These are phyloP conservation scores for Heterodera filipjevi DNA, from an alignment of 2,888 invertebrate genomes.

Conservation along the genomic window DNA sequence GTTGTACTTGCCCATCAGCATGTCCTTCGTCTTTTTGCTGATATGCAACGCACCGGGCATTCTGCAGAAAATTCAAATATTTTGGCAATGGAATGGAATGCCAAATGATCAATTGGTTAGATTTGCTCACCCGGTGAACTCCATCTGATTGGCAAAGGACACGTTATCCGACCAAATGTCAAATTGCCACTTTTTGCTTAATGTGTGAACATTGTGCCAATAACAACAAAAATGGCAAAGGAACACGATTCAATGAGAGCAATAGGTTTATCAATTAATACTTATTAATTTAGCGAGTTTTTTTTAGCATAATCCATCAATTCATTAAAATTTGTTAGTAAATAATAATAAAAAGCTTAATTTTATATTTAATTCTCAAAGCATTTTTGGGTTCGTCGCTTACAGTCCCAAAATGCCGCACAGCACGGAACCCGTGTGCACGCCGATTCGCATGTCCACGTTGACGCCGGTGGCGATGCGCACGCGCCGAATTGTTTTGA, in stretches of 20 bases:
- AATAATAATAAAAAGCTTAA: too few species aligned
- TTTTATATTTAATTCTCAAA: too few species aligned
- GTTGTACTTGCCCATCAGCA: constrained; percentile 76
- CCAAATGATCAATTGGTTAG: constrained; percentile 65
- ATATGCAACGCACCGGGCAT: constrained; percentile 79
- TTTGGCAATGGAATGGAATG: neutral
- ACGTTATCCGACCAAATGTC: constrained; percentile 99
- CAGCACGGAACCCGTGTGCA: constrained; percentile 92
- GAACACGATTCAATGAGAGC: too few species aligned
- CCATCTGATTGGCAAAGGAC: constrained; percentile 95
- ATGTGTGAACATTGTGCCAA: too few species aligned
- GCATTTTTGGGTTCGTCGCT: neutral
- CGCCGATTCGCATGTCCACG: constrained; percentile 97
- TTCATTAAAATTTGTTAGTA: too few species aligned
- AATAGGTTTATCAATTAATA: too few species aligned
- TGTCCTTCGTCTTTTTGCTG: constrained; percentile 78
- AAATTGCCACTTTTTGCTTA: constrained; percentile 87
- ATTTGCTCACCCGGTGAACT: constrained; percentile 93
- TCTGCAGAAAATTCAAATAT: neutral
- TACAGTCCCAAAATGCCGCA: constrained; percentile 88
- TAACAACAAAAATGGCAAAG: too few species aligned
- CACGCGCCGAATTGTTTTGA: constrained; percentile 88
- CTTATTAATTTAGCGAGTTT: too few species aligned
- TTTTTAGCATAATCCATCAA: too few species aligned
- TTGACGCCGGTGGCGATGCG: constrained; percentile 93